Evolutionary conservation across 2,888 invertebrate genomes (phyloP).

Genomic region (Pheosia gnoma): DNA sequence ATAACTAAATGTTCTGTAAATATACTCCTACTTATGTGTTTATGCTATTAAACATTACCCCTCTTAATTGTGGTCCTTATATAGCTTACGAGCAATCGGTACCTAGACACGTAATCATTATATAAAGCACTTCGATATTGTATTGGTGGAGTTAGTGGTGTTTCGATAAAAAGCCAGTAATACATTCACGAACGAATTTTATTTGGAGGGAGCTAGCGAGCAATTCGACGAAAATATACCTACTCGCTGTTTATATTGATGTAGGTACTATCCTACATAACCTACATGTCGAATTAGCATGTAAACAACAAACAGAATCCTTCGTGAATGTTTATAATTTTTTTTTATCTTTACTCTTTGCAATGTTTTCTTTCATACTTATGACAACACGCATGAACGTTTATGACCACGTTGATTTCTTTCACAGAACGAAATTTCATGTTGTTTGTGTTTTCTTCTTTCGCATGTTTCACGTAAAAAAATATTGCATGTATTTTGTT

Average conservation of each 20-base stretch:
- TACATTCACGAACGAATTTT: slow-evolving; percentile 46
- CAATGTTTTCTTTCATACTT: slow-evolving; percentile 77
- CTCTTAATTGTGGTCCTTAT: slow-evolving; percentile 38
- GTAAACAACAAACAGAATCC: slow-evolving; percentile 30
- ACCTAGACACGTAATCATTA: slow-evolving; percentile 21
- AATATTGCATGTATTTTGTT: slow-evolving; percentile 58
- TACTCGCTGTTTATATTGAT: neutral
- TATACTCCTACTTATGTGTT: slow-evolving; percentile 32
- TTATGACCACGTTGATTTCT: slow-evolving; percentile 33
- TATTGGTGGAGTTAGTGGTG: slow-evolving; percentile 24
- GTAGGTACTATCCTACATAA: neutral
- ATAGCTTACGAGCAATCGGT: slow-evolving; percentile 32
- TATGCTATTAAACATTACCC: slow-evolving; percentile 36
- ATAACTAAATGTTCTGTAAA: slow-evolving; percentile 29
- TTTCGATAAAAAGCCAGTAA: slow-evolving; percentile 23
- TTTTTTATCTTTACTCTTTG: slow-evolving; percentile 71
- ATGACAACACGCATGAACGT: slow-evolving; percentile 56
- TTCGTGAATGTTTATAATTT: slow-evolving; percentile 44
- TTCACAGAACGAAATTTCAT: slow-evolving; percentile 47
- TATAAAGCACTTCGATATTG: slow-evolving; percentile 36
- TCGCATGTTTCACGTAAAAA: slow-evolving; percentile 60
- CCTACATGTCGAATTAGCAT: neutral
- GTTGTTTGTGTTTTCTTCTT: slow-evolving; percentile 51
- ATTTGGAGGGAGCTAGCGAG: neutral
- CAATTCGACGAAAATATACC: neutral